Percentiles rank a stretch among this genome's conserved stretches.
Evolutionary conservation across 1,140 invertebrate species (phyloP).

Genomic region (Drosophila malerkotliana): DNA sequence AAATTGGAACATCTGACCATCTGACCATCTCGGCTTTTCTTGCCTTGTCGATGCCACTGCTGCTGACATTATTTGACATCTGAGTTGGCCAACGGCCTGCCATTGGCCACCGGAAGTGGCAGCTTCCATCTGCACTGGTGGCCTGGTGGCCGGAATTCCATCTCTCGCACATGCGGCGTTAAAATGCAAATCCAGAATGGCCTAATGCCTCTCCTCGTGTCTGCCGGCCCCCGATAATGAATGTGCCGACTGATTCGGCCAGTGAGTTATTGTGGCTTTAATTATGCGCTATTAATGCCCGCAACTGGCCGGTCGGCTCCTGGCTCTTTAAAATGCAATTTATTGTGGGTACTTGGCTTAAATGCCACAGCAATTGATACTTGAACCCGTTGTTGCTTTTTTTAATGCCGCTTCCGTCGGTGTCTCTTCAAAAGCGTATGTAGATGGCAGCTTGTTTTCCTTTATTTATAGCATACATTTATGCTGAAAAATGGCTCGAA

Average conservation of each 20-base stretch:
- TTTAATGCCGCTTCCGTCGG: slow-evolving; percentile 25
- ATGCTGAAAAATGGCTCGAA: neutral
- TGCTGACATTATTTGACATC: slow-evolving; percentile 46
- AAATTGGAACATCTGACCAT: slow-evolving; percentile 1
- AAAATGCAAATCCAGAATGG: slow-evolving; percentile 74
- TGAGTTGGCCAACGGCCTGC: slow-evolving; percentile 2
- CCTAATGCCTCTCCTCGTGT: slow-evolving; percentile 61
- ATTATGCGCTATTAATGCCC: slow-evolving; percentile 63
- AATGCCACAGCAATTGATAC: slow-evolving; percentile 51
- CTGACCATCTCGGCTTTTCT: neutral
- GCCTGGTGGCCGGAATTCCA: neutral
- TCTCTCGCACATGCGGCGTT: slow-evolving; percentile 33
- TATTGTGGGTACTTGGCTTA: slow-evolving; percentile 66
- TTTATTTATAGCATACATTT: neutral
- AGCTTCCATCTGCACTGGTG: neutral
- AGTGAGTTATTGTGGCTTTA: slow-evolving; percentile 73
- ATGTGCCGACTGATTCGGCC: slow-evolving; percentile 42
- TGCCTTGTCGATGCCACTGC: neutral
- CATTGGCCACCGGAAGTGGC: slow-evolving; percentile 30
- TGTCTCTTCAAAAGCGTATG: slow-evolving; percentile 19
- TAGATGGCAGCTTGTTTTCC: neutral
- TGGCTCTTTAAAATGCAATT: slow-evolving; percentile 70
- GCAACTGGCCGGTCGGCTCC: neutral
- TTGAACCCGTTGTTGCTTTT: slow-evolving; percentile 32
- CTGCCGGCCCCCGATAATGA: slow-evolving; percentile 51